These are phyloP conservation scores for Orthonevra nobilis DNA, from an alignment of 2,888 invertebrate species.

Conservation along the genomic window DNA sequence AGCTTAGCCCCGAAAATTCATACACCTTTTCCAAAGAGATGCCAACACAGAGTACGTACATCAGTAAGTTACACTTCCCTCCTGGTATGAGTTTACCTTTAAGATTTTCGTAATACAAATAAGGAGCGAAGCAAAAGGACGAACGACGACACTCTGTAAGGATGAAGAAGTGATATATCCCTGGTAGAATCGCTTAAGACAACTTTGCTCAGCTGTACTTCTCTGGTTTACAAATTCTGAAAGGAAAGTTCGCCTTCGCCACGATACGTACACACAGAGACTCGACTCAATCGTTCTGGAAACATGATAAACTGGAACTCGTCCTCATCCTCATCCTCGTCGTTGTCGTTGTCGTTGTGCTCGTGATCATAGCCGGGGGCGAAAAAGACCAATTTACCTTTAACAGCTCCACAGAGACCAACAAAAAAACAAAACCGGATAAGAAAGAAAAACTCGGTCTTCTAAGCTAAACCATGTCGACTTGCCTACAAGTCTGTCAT, in stretches of 20 bases:
- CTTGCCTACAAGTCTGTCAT: conserved; percentile 37
- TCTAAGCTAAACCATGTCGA: conserved; percentile 24
- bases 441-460: conserved; percentile 16
- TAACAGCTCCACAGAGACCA: conserved; percentile 60
- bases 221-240: conserved; percentile 33
- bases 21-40: conserved; percentile 10
- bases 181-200: conserved; percentile 36
- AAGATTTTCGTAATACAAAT: conserved; percentile 57
- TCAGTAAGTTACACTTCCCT: conserved; percentile 39
- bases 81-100: conserved; percentile 48
- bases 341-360: neutral
- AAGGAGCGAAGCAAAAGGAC: conserved; percentile 3
- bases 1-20: conserved; percentile 60
- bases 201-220: conserved; percentile 21
- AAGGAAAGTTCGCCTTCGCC: conserved; percentile 34
- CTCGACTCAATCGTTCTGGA: conserved; percentile 57
- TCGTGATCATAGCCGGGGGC: conserved; percentile 4
- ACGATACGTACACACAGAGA: conserved; percentile 13
- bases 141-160: neutral
- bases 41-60: neutral
- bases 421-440: neutral
- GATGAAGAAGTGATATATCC: conserved; percentile 31
- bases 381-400: conserved; percentile 65
- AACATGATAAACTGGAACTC: conserved; percentile 62
- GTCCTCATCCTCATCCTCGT: too few relatives aligned